Evolutionary conservation across 2,797 vertebrate species (phyloP).

Genomic region (Gymnoscopelus braueri): DNA sequence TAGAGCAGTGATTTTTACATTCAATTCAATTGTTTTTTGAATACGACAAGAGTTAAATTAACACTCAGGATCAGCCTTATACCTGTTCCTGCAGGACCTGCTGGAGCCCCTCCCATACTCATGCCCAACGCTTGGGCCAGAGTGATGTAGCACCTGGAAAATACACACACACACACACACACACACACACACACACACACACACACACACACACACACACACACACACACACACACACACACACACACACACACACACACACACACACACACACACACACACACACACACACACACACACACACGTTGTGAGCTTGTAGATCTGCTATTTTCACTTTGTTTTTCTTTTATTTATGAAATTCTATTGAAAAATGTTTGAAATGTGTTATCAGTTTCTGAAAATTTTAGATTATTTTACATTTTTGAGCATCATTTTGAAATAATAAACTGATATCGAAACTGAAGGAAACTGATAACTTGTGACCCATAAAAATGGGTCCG

Average conservation of each 20-base stretch:
- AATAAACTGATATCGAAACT: too few relatives aligned
- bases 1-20: background rate
- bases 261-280: constrained; percentile 21
- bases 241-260: constrained; percentile 4
- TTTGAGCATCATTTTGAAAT: too few relatives aligned
- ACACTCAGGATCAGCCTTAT: constrained; percentile 31
- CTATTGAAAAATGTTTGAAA: too few relatives aligned
- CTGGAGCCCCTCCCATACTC: constrained; percentile 96
- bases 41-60: too few relatives aligned
- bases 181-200: constrained; percentile 22
- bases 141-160: constrained; percentile 94
- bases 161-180: constrained; percentile 6
- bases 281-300: constrained; percentile 12
- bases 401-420: too few relatives aligned
- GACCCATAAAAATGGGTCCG: too few relatives aligned
- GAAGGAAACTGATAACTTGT: too few relatives aligned
- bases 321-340: too few relatives aligned
- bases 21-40: background rate
- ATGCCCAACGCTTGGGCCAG: constrained; percentile 97
- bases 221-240: constrained; percentile 11
- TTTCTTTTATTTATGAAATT: too few relatives aligned
- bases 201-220: constrained; percentile 12
- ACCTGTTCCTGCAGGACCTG: constrained; percentile 92
- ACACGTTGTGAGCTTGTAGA: background rate
- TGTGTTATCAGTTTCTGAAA: too few relatives aligned